Evolutionary conservation across 2,797 vertebrate genomes (phyloP).

Genomic region (Atherinosoma microstoma): DNA sequence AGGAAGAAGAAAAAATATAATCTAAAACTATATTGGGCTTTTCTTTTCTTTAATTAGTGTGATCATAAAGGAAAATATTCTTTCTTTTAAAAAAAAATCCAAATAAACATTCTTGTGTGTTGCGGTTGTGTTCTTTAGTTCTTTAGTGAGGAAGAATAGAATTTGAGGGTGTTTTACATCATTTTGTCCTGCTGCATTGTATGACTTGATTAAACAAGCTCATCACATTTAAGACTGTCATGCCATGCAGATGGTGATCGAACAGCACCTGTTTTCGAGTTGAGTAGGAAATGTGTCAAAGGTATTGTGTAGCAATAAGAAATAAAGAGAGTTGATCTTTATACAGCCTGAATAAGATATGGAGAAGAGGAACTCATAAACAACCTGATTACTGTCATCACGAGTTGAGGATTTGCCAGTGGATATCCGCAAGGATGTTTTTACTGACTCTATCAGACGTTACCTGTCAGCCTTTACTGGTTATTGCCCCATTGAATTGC

Average conservation of each 20-base stretch:
- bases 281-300: conserved; percentile 37
- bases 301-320: conserved; percentile 59
- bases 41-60: conserved; percentile 38
- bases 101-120: conserved; percentile 64
- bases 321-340: conserved; percentile 62
- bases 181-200: conserved; percentile 34
- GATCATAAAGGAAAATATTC: conserved; percentile 49
- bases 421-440: conserved; percentile 69
- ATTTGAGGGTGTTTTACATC: conserved; percentile 14
- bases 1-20: neutral
- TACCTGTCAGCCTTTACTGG: conserved; percentile 51
- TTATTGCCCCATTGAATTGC: conserved; percentile 57
- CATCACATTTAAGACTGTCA: conserved; percentile 37
- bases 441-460: conserved; percentile 52
- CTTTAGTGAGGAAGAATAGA: conserved; percentile 41
- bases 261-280: conserved; percentile 30
- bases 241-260: conserved; percentile 36
- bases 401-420: conserved; percentile 63
- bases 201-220: conserved; percentile 47
- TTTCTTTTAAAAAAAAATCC: conserved; percentile 23
- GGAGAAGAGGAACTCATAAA: conserved; percentile 67
- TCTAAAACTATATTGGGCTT: too few species aligned
- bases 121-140: conserved; percentile 23
- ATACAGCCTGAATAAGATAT: conserved; percentile 44
- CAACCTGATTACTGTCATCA: conserved; percentile 63